These are phyloP conservation scores for Dendrolimus kikuchii DNA, from an alignment of 1,140 invertebrate species.

Conservation along the genomic window DNA sequence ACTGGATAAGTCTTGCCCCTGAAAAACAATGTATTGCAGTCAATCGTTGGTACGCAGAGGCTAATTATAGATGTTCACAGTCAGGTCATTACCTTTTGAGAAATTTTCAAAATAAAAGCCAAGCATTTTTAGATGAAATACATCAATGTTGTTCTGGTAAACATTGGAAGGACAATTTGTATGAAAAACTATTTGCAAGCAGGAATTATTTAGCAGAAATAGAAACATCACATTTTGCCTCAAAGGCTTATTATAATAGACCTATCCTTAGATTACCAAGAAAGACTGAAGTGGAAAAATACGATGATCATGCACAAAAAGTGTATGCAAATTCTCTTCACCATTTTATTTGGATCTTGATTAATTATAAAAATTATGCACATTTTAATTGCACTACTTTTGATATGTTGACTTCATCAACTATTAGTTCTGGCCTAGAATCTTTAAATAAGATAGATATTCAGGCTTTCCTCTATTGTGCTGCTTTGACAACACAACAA, in stretches of 20 bases:
- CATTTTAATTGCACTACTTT: constrained; percentile 75
- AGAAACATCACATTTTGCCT: constrained; percentile 77
- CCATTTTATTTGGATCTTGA: constrained; percentile 86
- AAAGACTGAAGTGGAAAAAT: constrained; percentile 73
- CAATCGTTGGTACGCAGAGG: constrained; percentile 76
- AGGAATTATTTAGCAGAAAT: constrained; percentile 75
- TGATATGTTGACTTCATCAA: constrained; percentile 77
- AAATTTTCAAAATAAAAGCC: constrained; percentile 61
- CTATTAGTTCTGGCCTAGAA: constrained; percentile 80
- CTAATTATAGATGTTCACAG: constrained; percentile 83
- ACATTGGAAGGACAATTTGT: constrained; percentile 79
- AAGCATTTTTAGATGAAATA: constrained; percentile 57
- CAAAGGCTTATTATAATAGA: constrained; percentile 52
- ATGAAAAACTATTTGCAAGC: constrained; percentile 77
- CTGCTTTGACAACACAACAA: constrained; percentile 74
- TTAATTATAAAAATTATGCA: constrained; percentile 73
- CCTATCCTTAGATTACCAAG: constrained; percentile 74
- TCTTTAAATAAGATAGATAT: constrained; percentile 86
- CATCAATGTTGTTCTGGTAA: constrained; percentile 72
- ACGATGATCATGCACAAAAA: constrained; percentile 79
- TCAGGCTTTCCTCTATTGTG: constrained; percentile 83
- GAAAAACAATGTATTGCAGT: constrained; percentile 69
- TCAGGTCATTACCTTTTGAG: constrained; percentile 75
- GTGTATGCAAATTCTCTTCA: constrained; percentile 83
- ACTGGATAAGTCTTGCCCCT: constrained; percentile 75